Evolutionary conservation across 2,797 vertebrate species (phyloP).

Genomic region (Falco naumanni): DNA sequence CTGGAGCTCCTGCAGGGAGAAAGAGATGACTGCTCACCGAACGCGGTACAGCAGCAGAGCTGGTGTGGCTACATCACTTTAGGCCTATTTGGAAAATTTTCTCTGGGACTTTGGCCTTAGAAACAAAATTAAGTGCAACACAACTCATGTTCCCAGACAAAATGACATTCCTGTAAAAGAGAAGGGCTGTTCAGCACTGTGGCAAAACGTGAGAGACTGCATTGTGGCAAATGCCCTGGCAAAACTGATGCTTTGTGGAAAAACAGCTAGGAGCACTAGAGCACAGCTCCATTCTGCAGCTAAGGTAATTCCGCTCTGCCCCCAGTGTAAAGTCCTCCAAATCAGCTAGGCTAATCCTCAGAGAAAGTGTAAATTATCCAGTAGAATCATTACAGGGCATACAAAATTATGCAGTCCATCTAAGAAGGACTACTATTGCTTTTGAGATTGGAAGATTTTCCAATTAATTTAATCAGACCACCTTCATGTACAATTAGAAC

Average conservation of each 20-base stretch:
- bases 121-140: not conserved
- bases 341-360: not conserved
- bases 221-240: not conserved
- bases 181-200: not conserved
- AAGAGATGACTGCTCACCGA: not conserved
- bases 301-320: not conserved
- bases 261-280: not conserved
- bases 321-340: not conserved
- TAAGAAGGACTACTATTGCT: not conserved
- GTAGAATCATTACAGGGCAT: not conserved
- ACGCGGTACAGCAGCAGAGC: not conserved
- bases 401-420: not conserved
- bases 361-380: not conserved
- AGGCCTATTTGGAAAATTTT: not conserved
- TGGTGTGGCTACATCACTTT: not conserved
- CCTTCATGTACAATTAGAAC: not conserved
- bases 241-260: not conserved
- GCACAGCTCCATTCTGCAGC: not conserved
- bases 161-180: not conserved
- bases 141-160: not conserved
- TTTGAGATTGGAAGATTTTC: not conserved
- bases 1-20: not conserved
- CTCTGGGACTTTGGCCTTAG: not conserved
- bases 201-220: not conserved
- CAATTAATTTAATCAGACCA: constrained; percentile 12